Evolutionary conservation across 1,140 invertebrate genomes (phyloP), one percentile per base, ranked within the genome.

Genomic region (Ylistrum balloti): DNA sequence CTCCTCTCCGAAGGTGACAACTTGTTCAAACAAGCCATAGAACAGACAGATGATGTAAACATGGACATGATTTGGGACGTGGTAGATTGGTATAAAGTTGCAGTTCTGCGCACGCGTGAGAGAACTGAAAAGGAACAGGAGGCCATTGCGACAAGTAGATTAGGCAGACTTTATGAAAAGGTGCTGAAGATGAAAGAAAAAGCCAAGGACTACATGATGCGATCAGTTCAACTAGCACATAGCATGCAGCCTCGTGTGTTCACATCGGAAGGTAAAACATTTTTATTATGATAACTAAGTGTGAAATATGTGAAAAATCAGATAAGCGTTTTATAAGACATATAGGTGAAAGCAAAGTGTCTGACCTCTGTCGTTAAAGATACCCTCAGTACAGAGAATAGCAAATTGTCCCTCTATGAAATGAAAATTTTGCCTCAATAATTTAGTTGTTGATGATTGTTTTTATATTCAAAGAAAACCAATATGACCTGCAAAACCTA

Each of bases 51-150:
- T 56, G 74, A 85, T 1, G 45, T 94, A 0, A 95, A 94, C 86
- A 93, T 95, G 17, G 93, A 94, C 74, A 92, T 95, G 90, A 90
- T 94, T 5, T 94, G 91, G 86, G 94, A 94, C 33, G 89, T 94
- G 0, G 91, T 93, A 0, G 94, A 95, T 86, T 95, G 93, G 93
- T 93, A 94, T 85, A 93, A 91, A 86, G 45, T 91, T 85, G 92
- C 94, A 15, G 88, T 93, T 11, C 22, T 92, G 33, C 89, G 91
- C 33, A 93, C 93, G n/a, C 87, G 94, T n/a, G 93, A 94, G 85
- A 86, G 91, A 7, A 91, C 88, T 15, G 94, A 94, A 33, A 56
- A 93, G 9, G 90, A 92, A 85, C 88, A 90, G 86, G 93, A 94
- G 41, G 93, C 93, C 10, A 90, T 92, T n/a, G 93, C 92, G 33